Conservation (phyloP, 2,113 vertebrate genomes). For the Paratilapia polleni region DNA sequence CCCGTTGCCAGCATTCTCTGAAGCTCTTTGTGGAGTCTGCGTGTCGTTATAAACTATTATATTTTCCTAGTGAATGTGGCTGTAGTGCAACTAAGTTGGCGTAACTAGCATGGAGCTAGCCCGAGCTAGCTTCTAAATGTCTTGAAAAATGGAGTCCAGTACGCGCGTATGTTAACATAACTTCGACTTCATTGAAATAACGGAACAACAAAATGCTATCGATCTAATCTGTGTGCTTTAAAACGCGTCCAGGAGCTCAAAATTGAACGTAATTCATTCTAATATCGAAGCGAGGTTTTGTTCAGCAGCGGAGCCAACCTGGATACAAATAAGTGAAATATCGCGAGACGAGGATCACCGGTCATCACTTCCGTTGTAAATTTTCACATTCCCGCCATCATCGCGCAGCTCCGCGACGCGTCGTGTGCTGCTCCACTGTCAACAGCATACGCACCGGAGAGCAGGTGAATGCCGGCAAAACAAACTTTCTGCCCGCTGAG, state of each 20-base stretch:
- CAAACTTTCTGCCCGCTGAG: slow-evolving; percentile 35
- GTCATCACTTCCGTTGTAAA: slow-evolving; percentile 74
- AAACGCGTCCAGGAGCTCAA: background rate
- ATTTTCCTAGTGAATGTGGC: background rate
- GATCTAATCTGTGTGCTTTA: background rate
- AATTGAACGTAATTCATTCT: background rate
- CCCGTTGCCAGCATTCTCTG: slow-evolving; percentile 82
- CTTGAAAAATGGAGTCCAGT: background rate
- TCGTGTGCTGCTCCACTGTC: slow-evolving; percentile 68
- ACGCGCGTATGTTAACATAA: background rate
- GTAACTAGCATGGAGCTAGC: slow-evolving; percentile 33
- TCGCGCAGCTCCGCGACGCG: slow-evolving; percentile 60
- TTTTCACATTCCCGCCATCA: slow-evolving; percentile 86
- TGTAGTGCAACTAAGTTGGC: slow-evolving; percentile 13
- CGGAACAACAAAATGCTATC: background rate
- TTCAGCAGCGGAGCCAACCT: background rate
- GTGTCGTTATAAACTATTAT: background rate
- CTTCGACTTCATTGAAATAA: background rate
- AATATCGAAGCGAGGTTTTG: background rate
- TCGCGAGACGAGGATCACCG: slow-evolving; percentile 56
- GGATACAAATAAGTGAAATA: background rate
- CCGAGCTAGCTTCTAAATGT: slow-evolving; percentile 33
- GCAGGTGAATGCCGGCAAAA: slow-evolving; percentile 77
- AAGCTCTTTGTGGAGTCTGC: slow-evolving; percentile 11
- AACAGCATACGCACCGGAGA: slow-evolving; percentile 69